phyloP scores from a whole-genome alignment of 2,113 vertebrate genomes.

The Amazona vittata region DNA sequence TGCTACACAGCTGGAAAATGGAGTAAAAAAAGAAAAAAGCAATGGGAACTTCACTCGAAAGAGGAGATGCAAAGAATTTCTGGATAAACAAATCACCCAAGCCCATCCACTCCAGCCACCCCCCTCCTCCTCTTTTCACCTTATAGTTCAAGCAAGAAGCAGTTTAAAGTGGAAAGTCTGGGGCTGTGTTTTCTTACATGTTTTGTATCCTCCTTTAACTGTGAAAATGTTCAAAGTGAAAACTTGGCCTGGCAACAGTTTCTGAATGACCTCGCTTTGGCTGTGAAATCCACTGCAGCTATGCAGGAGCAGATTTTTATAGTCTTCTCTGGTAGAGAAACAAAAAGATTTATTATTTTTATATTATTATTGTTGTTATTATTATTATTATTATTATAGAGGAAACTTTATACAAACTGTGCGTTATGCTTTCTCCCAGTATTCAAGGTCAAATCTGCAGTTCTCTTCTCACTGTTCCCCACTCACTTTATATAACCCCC shows the following conservation, averaged over 20 bases:
- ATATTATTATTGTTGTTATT: neutral
- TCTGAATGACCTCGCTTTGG: conserved; percentile 55
- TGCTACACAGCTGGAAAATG: conserved; percentile 62
- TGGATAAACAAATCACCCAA: conserved; percentile 47
- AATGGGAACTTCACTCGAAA: conserved; percentile 35
- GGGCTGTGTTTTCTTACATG: conserved; percentile 25
- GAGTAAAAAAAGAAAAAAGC: neutral
- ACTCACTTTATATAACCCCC: neutral
- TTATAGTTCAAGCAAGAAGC: conserved; percentile 34
- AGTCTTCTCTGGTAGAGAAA: conserved; percentile 55
- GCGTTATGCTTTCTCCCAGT: conserved; percentile 42
- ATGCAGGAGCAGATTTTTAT: conserved; percentile 60
- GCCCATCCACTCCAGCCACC: neutral
- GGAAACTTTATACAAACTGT: conserved; percentile 38
- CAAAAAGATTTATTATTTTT: conserved; percentile 35
- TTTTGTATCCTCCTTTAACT: conserved; percentile 48
- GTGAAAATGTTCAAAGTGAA: conserved; percentile 70
- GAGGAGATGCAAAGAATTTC: conserved; percentile 47
- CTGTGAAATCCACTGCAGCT: conserved; percentile 63
- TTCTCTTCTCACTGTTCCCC: conserved; percentile 17
- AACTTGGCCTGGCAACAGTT: conserved; percentile 64
- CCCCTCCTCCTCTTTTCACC: neutral
- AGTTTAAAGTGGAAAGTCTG: conserved; percentile 39
- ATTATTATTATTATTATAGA: conserved; percentile 37
- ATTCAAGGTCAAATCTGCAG: conserved; percentile 13